Conservation (phyloP, 2,888 invertebrate genomes). For the Bruchidius siliquastri region DNA sequence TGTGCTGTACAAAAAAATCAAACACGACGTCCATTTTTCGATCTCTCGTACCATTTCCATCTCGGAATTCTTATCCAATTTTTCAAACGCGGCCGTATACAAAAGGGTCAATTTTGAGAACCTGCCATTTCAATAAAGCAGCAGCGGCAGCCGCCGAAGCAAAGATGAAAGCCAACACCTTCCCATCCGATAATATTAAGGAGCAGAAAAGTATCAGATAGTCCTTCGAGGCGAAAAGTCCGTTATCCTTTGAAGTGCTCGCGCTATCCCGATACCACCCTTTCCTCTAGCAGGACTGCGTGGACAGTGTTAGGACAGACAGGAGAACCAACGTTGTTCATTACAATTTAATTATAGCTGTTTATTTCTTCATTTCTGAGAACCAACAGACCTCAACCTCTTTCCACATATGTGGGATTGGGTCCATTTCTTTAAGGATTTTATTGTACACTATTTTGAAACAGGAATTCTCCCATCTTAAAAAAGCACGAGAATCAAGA, state of each 20-base stretch:
- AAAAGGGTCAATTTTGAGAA: background rate
- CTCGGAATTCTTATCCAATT: background rate
- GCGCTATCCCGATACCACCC: slow-evolving; percentile 22
- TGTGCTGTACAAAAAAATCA: background rate
- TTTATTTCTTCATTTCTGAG: no score
- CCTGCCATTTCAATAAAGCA: background rate
- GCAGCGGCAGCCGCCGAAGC: background rate
- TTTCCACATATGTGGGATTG: no score
- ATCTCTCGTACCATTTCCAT: background rate
- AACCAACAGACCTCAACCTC: no score
- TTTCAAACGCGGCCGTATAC: background rate
- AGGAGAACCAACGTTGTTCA: background rate
- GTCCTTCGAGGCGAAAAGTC: slow-evolving; percentile 22
- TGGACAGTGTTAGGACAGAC: background rate
- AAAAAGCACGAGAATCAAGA: no score
- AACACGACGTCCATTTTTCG: background rate
- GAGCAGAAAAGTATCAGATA: slow-evolving; percentile 21
- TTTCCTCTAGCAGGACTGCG: background rate
- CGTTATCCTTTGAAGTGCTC: slow-evolving; percentile 37
- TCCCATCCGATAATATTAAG: slow-evolving; percentile 20
- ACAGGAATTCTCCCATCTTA: no score
- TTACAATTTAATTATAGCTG: no score
- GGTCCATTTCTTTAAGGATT: no score
- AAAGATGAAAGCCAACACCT: slow-evolving; percentile 14
- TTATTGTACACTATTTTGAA: no score